Percentiles rank a stretch among this genome's conserved stretches.
Evolutionary conservation across 2,113 vertebrate species (phyloP).

Genomic region (Jaculus jaculus): DNA sequence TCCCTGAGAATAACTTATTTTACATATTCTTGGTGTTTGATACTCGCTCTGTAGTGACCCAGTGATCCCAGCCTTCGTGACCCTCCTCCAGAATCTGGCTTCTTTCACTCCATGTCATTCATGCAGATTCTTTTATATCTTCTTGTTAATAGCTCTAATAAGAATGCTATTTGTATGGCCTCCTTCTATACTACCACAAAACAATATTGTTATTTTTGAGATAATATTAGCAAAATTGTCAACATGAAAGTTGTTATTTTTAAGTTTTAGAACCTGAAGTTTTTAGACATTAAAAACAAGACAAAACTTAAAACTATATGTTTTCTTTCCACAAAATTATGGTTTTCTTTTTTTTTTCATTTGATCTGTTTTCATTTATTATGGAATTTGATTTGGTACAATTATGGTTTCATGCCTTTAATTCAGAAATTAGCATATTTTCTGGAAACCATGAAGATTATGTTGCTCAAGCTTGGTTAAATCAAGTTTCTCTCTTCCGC

Average conservation of each 20-base stretch:
- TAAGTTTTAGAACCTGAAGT: not conserved
- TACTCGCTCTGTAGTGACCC: too few relatives aligned
- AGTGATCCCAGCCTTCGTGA: not conserved
- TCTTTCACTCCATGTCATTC: too few relatives aligned
- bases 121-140: too few relatives aligned
- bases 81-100: too few relatives aligned
- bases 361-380: not conserved
- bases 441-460: not conserved
- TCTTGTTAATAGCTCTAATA: too few relatives aligned
- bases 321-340: not conserved
- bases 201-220: not conserved
- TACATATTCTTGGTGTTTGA: not conserved
- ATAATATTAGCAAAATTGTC: not conserved
- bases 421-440: not conserved
- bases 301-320: not conserved
- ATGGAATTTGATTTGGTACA: not conserved
- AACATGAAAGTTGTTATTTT: not conserved
- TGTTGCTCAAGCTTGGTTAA: not conserved
- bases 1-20: not conserved
- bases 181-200: too few relatives aligned
- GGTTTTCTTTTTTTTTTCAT: not conserved
- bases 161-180: too few relatives aligned
- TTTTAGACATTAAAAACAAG: not conserved
- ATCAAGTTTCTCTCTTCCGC: not conserved
- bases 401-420: not conserved